Evolutionary conservation across 2,113 vertebrate species (phyloP), one percentile per base, ranked within the genome.

Genomic region (Scytalopus superciliaris): DNA sequence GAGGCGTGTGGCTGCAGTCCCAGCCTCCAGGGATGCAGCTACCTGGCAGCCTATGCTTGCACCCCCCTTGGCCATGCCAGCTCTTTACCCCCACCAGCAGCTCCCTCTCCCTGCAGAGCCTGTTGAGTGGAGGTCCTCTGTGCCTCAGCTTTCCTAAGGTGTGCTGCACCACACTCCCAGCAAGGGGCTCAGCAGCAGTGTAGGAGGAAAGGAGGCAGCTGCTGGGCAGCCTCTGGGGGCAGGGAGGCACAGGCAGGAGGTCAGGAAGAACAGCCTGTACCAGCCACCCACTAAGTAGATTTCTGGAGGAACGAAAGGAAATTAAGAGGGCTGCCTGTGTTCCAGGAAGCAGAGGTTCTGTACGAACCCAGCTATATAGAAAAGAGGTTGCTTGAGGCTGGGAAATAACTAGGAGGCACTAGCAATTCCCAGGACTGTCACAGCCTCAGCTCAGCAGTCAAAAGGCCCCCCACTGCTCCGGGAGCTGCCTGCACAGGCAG

Each of bases 271-370:
- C 90, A 75, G 90, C 35, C 84, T 80, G 92, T 86, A 97, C 87
- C 87, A 92, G 91, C 77, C 59, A 49, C 78, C 55, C 69, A 70
- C 87, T 94, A 87, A 95, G 67, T 28, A 90, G 82, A 94, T 96
- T 96, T 91, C 91, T 47, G 27, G 45, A 13, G 42, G 74, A 84
- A 87, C 76, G 52, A 94, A 50, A 89, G 78, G 92, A 94, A 92
- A 86, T 94, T 53, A 83, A 88, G 88, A 79, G 33, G 68, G 44
- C 77, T 91, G 49, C 50, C 78, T 37, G 44, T 3, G 3, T 56
- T 68, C 16, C 84, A 55, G 42, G 82, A 56, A 64, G 44, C 13
- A 3, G 30, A 7, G 3, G 56, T 60, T 91, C 86, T 82, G 73
- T 52, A 47, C 5, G 6, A 81, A 81, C 25, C 47, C 47, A 19